Evolutionary conservation across 2,888 invertebrate species (phyloP).

Genomic region (Coleophora flavipennella): DNA sequence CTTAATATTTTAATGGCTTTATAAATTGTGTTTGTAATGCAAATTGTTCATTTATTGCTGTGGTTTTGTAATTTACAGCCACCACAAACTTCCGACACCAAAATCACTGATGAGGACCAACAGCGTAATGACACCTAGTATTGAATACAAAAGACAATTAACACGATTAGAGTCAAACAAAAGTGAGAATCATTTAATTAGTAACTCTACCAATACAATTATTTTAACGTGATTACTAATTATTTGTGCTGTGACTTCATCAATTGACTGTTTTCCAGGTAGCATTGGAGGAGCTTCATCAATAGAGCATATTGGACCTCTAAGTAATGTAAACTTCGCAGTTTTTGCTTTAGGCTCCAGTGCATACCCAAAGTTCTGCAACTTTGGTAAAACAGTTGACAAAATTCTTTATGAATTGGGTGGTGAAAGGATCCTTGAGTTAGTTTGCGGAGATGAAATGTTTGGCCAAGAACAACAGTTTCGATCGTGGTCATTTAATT

Average conservation of each 20-base stretch:
- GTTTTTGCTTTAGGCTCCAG: slow-evolving; percentile 96
- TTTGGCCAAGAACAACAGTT: slow-evolving; percentile 96
- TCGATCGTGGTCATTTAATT: slow-evolving; percentile 88
- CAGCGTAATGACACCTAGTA: slow-evolving; percentile 67
- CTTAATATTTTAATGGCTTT: background rate
- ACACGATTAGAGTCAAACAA: slow-evolving; percentile 69
- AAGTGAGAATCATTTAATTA: slow-evolving; percentile 40
- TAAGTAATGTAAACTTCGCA: slow-evolving; percentile 92
- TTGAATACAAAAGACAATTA: slow-evolving; percentile 72
- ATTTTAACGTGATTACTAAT: background rate
- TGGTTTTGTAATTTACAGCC: slow-evolving; percentile 34
- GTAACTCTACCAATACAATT: background rate
- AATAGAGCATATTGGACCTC: slow-evolving; percentile 87
- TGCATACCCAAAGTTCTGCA: slow-evolving; percentile 96
- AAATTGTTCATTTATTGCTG: background rate
- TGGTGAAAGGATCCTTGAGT: slow-evolving; percentile 85
- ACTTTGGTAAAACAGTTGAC: slow-evolving; percentile 93
- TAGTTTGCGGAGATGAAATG: slow-evolving; percentile 93
- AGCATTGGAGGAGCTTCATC: slow-evolving; percentile 80
- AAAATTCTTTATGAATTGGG: slow-evolving; percentile 90
- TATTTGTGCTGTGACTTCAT: background rate
- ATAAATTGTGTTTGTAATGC: background rate
- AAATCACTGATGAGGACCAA: slow-evolving; percentile 92
- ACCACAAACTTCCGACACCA: slow-evolving; percentile 81
- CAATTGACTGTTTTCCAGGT: slow-evolving; percentile 47